Percentiles rank a stretch among this genome's conserved stretches.
Conservation (phyloP, 2,797 vertebrate species). For the Triplophysa yarkandensis region DNA sequence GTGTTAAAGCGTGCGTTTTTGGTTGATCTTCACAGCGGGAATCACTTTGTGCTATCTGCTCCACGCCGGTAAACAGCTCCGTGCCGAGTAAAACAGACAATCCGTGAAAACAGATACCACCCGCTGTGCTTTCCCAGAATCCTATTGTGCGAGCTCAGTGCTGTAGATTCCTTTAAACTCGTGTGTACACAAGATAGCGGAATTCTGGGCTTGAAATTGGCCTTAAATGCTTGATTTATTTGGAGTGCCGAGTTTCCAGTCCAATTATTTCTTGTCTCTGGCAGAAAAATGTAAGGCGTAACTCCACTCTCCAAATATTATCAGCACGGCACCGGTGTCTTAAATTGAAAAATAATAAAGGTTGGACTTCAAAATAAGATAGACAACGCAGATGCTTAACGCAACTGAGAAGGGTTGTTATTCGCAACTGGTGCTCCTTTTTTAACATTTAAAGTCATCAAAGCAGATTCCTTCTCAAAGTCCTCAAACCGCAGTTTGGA, state of each 20-base stretch:
- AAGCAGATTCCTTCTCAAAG: neutral
- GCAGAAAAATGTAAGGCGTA: constrained; percentile 10
- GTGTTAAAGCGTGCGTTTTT: constrained; percentile 18
- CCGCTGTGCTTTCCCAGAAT: constrained; percentile 41
- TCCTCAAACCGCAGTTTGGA: neutral
- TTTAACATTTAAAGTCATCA: neutral
- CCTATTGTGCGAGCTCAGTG: constrained; percentile 37
- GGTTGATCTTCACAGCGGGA: constrained; percentile 36
- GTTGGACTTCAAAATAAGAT: neutral
- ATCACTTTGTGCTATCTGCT: constrained; percentile 33
- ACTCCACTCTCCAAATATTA: constrained; percentile 16
- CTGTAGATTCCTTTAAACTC: constrained; percentile 39
- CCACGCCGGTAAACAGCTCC: constrained; percentile 44
- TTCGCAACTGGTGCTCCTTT: neutral
- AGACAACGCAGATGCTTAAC: neutral
- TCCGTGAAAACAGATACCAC: constrained; percentile 41
- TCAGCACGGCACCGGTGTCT: neutral
- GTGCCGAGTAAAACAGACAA: constrained; percentile 21
- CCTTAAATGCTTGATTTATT: constrained; percentile 30
- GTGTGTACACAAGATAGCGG: constrained; percentile 3
- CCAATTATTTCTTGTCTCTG: constrained; percentile 26
- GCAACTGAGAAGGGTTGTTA: neutral
- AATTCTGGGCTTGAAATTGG: constrained; percentile 23
- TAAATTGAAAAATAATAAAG: neutral
- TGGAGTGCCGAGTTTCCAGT: constrained; percentile 32